Evolutionary conservation across 2,113 vertebrate species (phyloP), one percentile per base, ranked within the genome.

Genomic region (Corapipo altera): DNA sequence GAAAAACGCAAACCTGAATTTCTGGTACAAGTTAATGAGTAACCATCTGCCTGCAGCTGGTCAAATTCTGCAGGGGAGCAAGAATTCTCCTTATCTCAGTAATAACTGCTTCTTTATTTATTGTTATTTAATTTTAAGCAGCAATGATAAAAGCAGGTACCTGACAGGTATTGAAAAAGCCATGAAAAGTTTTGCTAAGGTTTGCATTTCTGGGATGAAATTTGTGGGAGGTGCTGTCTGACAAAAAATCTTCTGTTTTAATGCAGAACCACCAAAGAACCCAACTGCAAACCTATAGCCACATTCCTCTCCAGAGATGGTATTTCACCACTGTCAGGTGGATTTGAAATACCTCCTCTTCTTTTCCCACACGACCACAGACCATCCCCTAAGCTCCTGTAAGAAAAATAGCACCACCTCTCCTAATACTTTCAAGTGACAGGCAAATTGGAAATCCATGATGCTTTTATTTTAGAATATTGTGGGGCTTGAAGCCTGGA

Each of bases 391-490:
- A 4, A 83, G 59, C 55, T 93, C 64, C 79, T 19, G 58, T 6
- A 62, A 71, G 67, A 94, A 69, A 93, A 88, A 92, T 73, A 66
- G 41, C 2, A 0, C 71, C 85, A 19, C 15, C 35, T 90, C 65
- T 91, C 91, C 64, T 85, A 58, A 94, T 93, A 27, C 71, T 82
- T 96, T 33, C 54, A 52, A 62, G 78, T 85, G 94, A 83, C 93
- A 94, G 82, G 81, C 33, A 87, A 93, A 96, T 89, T 83, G 89
- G 85, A 95, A 91, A 96, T 95, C 90, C 71, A 66, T 91, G 78
- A 85, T 85, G 41, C 79, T 91, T 94, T 95, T 96, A 91, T 94
- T 93, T 82, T 54, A 89, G 74, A 76, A 88, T 88, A 91, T 85
- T 39, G 35, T 67, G 44, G 39, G 33, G 12, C 82, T 93, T 52